Evolutionary conservation across 2,113 vertebrate genomes (phyloP).

Genomic region (Sigmodon hispidus): DNA sequence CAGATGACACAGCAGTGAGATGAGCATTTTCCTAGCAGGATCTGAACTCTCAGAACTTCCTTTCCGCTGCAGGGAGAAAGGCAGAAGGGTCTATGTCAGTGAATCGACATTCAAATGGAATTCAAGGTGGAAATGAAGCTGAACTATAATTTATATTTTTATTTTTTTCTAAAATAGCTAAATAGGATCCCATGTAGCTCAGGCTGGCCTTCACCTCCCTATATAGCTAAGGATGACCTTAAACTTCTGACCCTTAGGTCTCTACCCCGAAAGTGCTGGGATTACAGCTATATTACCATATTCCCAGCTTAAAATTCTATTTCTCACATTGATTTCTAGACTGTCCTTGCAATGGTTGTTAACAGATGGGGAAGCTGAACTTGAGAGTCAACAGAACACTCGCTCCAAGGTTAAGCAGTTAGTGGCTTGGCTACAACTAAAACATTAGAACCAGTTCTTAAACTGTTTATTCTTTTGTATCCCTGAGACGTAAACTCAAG

Average conservation of each 20-base stretch:
- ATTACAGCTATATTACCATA: too few relatives aligned
- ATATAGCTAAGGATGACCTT: not conserved
- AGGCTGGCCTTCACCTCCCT: not conserved
- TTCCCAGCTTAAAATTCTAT: not conserved
- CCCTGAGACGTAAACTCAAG: not conserved
- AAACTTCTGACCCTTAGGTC: not conserved
- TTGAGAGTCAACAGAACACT: not conserved
- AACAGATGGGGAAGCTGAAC: not conserved
- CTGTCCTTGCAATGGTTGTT: not conserved
- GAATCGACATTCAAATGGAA: not conserved
- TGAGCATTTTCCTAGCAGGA: not conserved
- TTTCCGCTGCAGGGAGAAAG: not conserved
- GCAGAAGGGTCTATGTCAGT: not conserved
- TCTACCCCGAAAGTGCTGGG: not conserved
- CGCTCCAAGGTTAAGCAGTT: not conserved
- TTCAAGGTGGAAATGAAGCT: constrained; percentile 7
- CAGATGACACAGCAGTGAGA: not conserved
- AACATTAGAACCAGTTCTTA: not conserved
- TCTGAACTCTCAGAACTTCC: not conserved
- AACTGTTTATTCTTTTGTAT: not conserved
- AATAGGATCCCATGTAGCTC: not conserved
- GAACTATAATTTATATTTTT: not conserved
- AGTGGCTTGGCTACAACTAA: not conserved
- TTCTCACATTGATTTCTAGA: not conserved
- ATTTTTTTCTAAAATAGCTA: not conserved